phyloP scores from a whole-genome alignment of 1,140 invertebrate species.

The Drosophila arizonae region DNA sequence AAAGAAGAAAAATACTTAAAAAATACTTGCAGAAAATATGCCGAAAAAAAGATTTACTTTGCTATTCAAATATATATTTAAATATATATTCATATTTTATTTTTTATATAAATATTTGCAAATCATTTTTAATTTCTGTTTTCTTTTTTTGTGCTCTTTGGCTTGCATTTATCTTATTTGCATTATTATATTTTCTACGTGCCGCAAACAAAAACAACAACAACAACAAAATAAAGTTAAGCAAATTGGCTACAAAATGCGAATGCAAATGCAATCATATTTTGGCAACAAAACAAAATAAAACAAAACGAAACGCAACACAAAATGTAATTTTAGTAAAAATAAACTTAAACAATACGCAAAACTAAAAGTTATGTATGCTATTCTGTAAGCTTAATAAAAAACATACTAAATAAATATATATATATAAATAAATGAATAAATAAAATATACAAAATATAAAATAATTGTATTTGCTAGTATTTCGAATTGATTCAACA shows the following conservation, averaged over 20 bases:
- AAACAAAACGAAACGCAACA: conserved; percentile 37
- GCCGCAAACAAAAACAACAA: conserved; percentile 27
- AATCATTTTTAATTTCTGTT: conserved; percentile 34
- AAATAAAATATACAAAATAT: conserved; percentile 33
- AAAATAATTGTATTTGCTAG: conserved; percentile 13
- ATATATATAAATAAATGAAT: conserved; percentile 49
- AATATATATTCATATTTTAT: conserved; percentile 8
- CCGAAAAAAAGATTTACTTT: conserved; percentile 7
- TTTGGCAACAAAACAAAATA: conserved; percentile 49
- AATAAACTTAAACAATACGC: conserved; percentile 68
- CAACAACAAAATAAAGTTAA: conserved; percentile 37
- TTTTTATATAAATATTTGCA: conserved; percentile 47
- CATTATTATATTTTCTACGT: conserved; percentile 21
- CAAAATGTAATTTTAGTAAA: conserved; percentile 78
- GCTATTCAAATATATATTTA: conserved; percentile 19
- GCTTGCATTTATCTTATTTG: conserved; percentile 54
- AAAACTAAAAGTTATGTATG: conserved; percentile 72
- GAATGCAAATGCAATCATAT: conserved; percentile 69
- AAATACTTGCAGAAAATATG: neutral
- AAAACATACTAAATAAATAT: conserved; percentile 48
- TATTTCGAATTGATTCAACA: conserved; percentile 16
- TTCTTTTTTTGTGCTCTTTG: conserved; percentile 12
- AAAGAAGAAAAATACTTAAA: conserved; percentile 13
- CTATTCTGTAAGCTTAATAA: conserved; percentile 71
- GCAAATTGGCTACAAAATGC: conserved; percentile 50